Evolutionary conservation across 2,888 invertebrate species (phyloP).

Genomic region (Adela reaumurella): DNA sequence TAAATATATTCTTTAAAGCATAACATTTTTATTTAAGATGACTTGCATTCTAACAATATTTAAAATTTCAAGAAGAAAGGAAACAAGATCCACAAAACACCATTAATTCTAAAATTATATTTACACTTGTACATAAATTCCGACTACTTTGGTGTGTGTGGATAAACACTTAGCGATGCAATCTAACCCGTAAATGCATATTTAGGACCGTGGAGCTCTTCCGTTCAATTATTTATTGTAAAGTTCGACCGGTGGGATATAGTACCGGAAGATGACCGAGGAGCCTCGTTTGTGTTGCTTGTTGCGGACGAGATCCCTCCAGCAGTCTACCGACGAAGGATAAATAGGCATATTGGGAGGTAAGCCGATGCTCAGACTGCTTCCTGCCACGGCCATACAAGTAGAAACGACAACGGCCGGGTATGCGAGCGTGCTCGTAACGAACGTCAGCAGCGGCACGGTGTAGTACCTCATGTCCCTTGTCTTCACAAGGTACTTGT

Average conservation of each 20-base stretch:
- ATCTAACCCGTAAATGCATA: constrained; percentile 42
- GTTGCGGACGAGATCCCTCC: constrained; percentile 69
- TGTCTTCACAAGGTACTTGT: constrained; percentile 77
- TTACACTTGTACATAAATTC: constrained; percentile 16
- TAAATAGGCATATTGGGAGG: constrained; percentile 85
- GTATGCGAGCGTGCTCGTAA: constrained; percentile 84
- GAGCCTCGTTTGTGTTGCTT: constrained; percentile 85
- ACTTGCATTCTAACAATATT: not conserved
- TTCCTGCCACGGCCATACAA: constrained; percentile 84
- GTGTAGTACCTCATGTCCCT: constrained; percentile 59
- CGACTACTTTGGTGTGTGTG: constrained; percentile 44
- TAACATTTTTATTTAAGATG: not conserved
- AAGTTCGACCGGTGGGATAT: constrained; percentile 41
- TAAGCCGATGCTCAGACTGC: constrained; percentile 73
- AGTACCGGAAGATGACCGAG: constrained; percentile 75
- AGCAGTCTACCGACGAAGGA: constrained; percentile 77
- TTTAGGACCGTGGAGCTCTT: not conserved
- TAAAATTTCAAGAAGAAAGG: not conserved
- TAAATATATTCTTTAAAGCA: not conserved
- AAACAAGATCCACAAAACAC: not conserved
- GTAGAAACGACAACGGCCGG: constrained; percentile 89
- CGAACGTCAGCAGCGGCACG: constrained; percentile 59
- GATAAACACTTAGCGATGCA: constrained; percentile 48
- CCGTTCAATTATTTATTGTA: constrained; percentile 23
- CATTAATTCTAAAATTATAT: constrained; percentile 29